These are phyloP conservation scores for Typhlomys cinereus DNA, from an alignment of 2,113 vertebrate species.

Conservation along the genomic window DNA sequence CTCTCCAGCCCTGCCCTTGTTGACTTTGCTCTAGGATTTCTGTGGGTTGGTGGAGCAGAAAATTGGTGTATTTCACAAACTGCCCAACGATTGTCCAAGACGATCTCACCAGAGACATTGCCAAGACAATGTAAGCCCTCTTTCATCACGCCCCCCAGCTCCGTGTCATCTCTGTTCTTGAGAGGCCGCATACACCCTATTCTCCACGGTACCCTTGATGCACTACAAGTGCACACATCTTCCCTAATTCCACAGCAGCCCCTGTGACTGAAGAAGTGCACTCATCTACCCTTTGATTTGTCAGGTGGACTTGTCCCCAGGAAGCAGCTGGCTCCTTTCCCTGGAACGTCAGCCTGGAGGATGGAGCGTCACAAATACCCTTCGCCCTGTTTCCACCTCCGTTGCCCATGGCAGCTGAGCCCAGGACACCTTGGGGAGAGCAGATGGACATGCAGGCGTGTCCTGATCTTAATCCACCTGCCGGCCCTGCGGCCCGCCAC, in stretches of 20 bases:
- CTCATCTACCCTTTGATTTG: background rate
- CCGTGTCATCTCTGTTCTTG: background rate
- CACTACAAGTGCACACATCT: background rate
- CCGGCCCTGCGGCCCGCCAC: background rate
- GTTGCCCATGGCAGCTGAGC: background rate
- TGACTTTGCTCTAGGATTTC: conserved; percentile 7
- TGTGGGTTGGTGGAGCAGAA: background rate
- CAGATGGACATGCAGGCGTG: conserved; percentile 6
- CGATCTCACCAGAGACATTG: background rate
- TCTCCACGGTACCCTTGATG: background rate
- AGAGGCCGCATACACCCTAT: background rate
- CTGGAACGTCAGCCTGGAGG: conserved; percentile 4
- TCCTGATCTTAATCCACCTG: background rate
- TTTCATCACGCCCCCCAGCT: background rate
- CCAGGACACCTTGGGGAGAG: conserved; percentile 24
- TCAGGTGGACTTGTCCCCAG: background rate
- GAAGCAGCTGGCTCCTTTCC: conserved; percentile 7
- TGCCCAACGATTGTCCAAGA: background rate
- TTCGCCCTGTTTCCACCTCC: background rate
- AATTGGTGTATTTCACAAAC: background rate
- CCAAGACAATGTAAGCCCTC: background rate
- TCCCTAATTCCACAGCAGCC: background rate
- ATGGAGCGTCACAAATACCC: conserved; percentile 24
- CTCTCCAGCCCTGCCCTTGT: no score
- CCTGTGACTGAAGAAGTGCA: background rate